Base-by-base conservation (phyloP, 2,797 vertebrate species). In the Enteromius mattozi region DNA sequence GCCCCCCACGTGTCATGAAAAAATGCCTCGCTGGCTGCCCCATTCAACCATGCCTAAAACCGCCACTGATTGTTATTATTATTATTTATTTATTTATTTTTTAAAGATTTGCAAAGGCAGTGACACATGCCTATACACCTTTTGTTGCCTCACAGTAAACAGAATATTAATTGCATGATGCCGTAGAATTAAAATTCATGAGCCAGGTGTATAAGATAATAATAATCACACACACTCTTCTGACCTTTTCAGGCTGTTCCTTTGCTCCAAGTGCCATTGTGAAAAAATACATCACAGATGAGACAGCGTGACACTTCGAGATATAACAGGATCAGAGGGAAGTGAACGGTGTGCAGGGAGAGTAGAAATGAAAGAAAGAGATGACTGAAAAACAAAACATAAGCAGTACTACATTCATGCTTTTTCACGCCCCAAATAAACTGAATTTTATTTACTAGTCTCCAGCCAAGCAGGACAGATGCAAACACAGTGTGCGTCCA, bases 381-480 rank as follows among this genome's bases (percentile, higher is more conserved):
- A 63, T 16, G 75, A 21, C 59, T 83, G 80, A 78, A 74, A 85
- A 75, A 81, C 27, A 33, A 54, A 51, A 66, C 47, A 80, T 1
- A 45, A 65, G 51, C 74, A 69, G 71, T 77, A 16, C 27, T 66
- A 40, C 37, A 54, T 81, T 74, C 69, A 84, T 51, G 27, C 24
- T 47, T 85, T 80, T 78, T 65, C 75, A 71, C 81, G 80, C 49
- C 63, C 51, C 33, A 37, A 79, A 86, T 75, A 63, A 84, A 54
- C 21, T 1, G 37, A 68, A 72, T 88, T 86, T 82, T 86, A 88
- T 84, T 87, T 80, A 84, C 70, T 27, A 47, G 51, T 81, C 72
- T 69, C 51, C 40, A 45, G 9, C 27, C 71, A 78, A 88, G 80
- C 56, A 24, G 74, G 45, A 82, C 84, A 54, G 72, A 85, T 85